Conservation (phyloP, 2,888 invertebrate genomes). For the Drepana falcataria region DNA sequence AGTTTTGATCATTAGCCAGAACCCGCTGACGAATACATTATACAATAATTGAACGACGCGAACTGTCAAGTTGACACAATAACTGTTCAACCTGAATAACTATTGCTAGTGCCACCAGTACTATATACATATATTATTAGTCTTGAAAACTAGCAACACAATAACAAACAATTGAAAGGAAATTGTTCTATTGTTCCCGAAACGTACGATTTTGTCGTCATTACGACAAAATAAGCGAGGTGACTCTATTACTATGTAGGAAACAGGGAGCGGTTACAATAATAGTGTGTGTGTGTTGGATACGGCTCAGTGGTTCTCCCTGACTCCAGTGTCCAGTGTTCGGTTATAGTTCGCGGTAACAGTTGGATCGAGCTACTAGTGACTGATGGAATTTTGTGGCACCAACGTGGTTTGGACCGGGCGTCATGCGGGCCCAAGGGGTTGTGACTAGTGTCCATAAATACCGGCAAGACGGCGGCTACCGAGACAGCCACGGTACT, state of each 20-base stretch:
- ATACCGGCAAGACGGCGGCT: conserved; percentile 69
- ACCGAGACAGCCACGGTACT: conserved; percentile 56
- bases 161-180: conserved; percentile 35
- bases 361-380: conserved; percentile 43
- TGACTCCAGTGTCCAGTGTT: conserved; percentile 52
- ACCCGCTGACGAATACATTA: conserved; percentile 45
- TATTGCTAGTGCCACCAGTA: conserved; percentile 23
- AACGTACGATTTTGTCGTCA: conserved; percentile 56
- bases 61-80: conserved; percentile 34
- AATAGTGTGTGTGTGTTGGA: conserved; percentile 61
- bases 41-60: conserved; percentile 48
- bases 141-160: conserved; percentile 9
- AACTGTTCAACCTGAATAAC: conserved; percentile 22
- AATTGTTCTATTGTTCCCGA: conserved; percentile 56
- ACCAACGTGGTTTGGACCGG: conserved; percentile 45
- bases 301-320: conserved; percentile 58
- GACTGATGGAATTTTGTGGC: conserved; percentile 67
- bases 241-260: conserved; percentile 45
- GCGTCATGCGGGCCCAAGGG: conserved; percentile 62
- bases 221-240: conserved; percentile 48
- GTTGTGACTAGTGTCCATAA: conserved; percentile 52
- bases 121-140: conserved; percentile 9
- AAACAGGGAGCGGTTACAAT: conserved; percentile 55
- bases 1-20: conserved; percentile 32
- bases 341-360: conserved; percentile 39